Base-by-base conservation (phyloP, 2,113 vertebrate genomes). In the Strix aluco region DNA sequence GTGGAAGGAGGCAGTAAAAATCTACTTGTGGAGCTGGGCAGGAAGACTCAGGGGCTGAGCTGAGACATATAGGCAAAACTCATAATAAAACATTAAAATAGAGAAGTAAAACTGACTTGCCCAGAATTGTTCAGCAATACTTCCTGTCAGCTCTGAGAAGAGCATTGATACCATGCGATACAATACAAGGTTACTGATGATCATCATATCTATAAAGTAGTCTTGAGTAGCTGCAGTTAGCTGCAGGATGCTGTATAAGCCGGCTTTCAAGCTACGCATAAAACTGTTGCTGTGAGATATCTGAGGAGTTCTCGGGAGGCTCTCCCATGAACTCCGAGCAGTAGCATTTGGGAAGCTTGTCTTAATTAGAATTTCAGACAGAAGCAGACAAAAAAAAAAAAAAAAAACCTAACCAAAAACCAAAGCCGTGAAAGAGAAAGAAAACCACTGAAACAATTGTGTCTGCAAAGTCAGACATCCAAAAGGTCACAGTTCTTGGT, bases 101-200 rank as follows among this genome's bases (percentile, higher is more conserved):
- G 66, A 69, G 95, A 97, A 96, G 95, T 92, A 95, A 94, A 94
- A 92, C 73, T 61, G 47, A 61, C 62, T 91, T 89, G 34, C 29
- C 2, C 12, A 42, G 74, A 70, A 55, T 46, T 61, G 67, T 75
- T 95, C 73, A 92, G 71, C 91, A 87, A 20, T 42, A 51, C 73
- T 95, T 97, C 94, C 97, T 90, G 81, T 90, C 61, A 77, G 30
- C 62, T 81, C 71, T 83, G 81, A 94, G 73, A 81, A 85, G 69
- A 61, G 29, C 47, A 34, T 2, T 73, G 74, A 36, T 55, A 58
- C 23, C 8, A 62, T 89, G 42, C 1, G 3, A 38, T 13, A 82
- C 36, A 72, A 70, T 30, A 40, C 15, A 77, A 88, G 52, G 42
- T 92, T 75, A 49, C 47, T 44, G 9, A 21, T 85, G 71, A 32